A percentile compares a stretch with the other conserved stretches of the same genome.
Conservation (phyloP, 2,797 vertebrate species). For the Acrocephalus scirpaceus region DNA sequence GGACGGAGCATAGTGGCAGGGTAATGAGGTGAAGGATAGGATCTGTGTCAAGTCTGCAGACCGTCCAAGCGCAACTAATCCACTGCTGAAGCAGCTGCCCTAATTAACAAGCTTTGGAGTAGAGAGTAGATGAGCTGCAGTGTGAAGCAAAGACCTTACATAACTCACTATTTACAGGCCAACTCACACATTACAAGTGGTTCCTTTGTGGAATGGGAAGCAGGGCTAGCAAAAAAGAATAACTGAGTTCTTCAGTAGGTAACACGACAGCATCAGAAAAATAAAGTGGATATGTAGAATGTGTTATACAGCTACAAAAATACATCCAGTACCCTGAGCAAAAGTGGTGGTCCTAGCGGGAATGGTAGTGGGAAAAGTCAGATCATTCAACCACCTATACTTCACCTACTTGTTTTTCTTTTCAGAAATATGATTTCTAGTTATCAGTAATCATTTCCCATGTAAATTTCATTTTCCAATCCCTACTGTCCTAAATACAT, state of each 20-base stretch:
- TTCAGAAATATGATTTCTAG: not conserved
- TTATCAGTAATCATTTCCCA: not conserved
- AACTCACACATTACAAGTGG: not conserved
- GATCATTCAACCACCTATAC: no score
- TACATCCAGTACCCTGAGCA: not conserved
- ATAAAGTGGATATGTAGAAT: accelerated
- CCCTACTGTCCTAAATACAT: not conserved
- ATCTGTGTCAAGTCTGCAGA: not conserved
- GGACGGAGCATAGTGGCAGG: not conserved
- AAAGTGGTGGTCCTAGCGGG: not conserved
- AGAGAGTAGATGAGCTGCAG: not conserved
- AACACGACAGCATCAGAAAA: accelerated
- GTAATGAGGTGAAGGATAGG: not conserved
- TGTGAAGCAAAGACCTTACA: not conserved
- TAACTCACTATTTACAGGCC: not conserved
- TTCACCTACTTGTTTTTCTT: not conserved
- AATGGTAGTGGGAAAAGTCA: not conserved
- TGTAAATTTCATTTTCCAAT: not conserved
- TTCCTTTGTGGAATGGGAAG: not conserved
- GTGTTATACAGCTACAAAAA: not conserved
- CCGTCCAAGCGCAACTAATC: constrained; percentile 26
- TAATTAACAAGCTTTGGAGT: constrained; percentile 37
- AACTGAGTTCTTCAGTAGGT: not conserved
- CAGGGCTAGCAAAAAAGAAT: not conserved
- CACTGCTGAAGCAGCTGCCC: constrained; percentile 31